phyloP scores from a whole-genome alignment of 2,113 vertebrate genomes.

The Emydocephalus ijimae region DNA sequence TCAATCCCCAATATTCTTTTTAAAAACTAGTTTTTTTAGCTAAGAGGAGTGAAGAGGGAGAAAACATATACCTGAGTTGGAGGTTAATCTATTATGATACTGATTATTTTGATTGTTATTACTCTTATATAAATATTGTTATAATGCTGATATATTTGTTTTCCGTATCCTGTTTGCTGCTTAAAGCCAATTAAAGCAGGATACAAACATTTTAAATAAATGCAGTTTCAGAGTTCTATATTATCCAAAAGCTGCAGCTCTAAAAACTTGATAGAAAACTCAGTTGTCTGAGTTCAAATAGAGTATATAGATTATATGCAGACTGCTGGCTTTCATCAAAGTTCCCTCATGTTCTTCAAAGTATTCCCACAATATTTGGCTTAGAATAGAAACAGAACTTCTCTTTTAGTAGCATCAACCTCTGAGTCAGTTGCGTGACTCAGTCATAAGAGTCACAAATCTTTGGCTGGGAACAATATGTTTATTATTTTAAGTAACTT shows the following conservation, averaged over 20 bases:
- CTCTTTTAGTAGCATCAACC: neutral
- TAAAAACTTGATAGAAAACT: conserved; percentile 1
- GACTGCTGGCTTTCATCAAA: neutral
- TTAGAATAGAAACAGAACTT: conserved; percentile 1
- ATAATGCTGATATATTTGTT: neutral
- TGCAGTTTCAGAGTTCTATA: neutral
- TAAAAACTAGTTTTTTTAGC: neutral
- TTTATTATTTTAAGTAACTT: conserved; percentile 1
- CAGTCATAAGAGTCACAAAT: neutral
- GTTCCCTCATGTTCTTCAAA: neutral
- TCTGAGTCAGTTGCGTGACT: conserved; percentile 6
- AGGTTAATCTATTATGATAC: neutral
- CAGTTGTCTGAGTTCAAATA: neutral
- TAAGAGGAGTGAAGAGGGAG: neutral
- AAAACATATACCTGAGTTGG: neutral
- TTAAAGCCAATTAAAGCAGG: neutral
- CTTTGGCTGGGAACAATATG: conserved; percentile 1
- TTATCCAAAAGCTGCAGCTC: neutral
- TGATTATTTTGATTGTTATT: neutral
- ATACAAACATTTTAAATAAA: neutral
- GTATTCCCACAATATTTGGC: conserved; percentile 9
- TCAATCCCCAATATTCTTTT: neutral
- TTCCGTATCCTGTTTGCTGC: neutral
- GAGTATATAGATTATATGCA: neutral
- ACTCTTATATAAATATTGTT: neutral